These are phyloP conservation scores for Montipora efflorescens DNA, from an alignment of 64 coral and sea anemone species.

Conservation along the genomic window DNA sequence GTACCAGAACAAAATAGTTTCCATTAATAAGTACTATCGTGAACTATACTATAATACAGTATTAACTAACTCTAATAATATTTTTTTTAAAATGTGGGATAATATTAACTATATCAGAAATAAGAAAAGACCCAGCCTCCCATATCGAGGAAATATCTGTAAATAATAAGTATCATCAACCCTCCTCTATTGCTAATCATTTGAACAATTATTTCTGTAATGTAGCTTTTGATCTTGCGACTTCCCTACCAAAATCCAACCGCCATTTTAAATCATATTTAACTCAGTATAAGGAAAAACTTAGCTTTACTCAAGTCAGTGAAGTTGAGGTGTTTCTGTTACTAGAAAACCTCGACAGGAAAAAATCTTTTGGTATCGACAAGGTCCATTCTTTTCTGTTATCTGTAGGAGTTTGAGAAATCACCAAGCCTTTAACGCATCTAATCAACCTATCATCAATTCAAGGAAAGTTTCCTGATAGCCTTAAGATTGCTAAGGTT, in stretches of 20 bases:
- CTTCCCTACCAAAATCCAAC: conserved; percentile 51
- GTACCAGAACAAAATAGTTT: conserved; percentile 50
- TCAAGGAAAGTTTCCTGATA: neutral
- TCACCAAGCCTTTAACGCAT: conserved; percentile 57
- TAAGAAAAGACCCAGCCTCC: conserved; percentile 21
- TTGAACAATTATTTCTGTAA: conserved; percentile 62
- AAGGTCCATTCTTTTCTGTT: neutral
- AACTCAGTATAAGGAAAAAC: too few species aligned
- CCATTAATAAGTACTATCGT: conserved; percentile 51
- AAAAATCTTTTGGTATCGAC: too few species aligned
- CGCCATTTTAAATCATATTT: neutral
- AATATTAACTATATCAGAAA: conserved; percentile 62
- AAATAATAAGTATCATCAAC: conserved; percentile 51
- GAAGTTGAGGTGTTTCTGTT: too few species aligned
- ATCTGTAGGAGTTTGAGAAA: conserved; percentile 58
- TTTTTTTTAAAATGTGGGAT: conserved; percentile 55
- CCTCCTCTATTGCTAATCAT: conserved; percentile 35
- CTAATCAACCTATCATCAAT: neutral
- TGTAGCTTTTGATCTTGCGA: conserved; percentile 23
- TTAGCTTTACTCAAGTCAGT: too few species aligned
- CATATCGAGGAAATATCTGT: conserved; percentile 58
- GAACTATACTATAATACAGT: conserved; percentile 62
- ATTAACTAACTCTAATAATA: conserved; percentile 48
- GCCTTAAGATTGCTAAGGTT: neutral
- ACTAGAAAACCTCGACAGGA: too few species aligned